Evolutionary conservation across 2,797 vertebrate genomes (phyloP), one percentile per base, ranked within the genome.

Genomic region (Melanotaenia boesemani): DNA sequence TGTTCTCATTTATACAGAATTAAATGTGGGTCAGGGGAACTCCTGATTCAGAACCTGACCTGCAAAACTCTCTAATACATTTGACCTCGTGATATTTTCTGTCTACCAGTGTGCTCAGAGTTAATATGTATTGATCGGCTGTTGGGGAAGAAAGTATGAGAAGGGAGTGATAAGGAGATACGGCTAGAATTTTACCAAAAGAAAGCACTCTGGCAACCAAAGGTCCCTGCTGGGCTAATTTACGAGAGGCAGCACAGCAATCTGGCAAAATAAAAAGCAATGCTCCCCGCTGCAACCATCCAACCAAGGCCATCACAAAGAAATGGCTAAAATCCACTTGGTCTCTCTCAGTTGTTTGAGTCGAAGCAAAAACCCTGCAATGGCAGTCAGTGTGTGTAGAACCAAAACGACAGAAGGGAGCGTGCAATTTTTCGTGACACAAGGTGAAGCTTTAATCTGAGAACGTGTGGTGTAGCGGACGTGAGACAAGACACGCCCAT

Each of bases 201-300:
- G 57, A 80, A 79, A 72, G 72, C 67, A 72, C 56, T 85, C 76
- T 90, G 87, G 84, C 90, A 88, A 87, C 74, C 1, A 0, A 65
- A 52, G 50, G 74, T 91, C 91, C 86, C 87, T 85, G 84, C 85
- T 88, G 88, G 83, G 77, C 83, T 88, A 85, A 92, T 93, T 91
- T 91, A 89, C 81, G 76, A 84, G 61, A 76, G 70, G 69, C 64
- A 82, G 69, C 56, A 62, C 76, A 73, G 82, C 68, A 85, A 86
- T 86, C 83, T 86, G 83, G 87, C 87, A 82, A 83, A 88, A 68
- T 78, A 82, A 76, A 86, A 90, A 85, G 26, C 77, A 68, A 39
- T 56, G 71, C 77, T 76, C 68, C 77, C 86, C 5, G 15, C 79
- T 80, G 80, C 44, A 71, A 65, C 79, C 71, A 67, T 73, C 80